Conservation (phyloP, 2,888 invertebrate species). For the Synergus japonicus region DNA sequence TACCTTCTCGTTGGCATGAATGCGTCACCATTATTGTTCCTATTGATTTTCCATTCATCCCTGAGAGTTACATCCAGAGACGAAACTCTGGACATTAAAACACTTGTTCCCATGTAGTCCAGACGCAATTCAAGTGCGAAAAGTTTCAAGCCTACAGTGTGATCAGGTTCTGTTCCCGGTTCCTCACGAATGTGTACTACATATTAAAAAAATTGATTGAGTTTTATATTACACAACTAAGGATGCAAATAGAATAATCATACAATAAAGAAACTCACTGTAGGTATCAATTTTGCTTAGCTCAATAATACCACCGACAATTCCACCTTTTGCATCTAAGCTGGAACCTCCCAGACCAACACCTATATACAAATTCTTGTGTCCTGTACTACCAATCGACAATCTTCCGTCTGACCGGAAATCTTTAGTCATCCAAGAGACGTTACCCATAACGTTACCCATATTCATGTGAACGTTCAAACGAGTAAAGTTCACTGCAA, state of each 20-base stretch:
- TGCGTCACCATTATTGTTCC: constrained; percentile 77
- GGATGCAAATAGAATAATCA: not conserved
- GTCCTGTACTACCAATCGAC: constrained; percentile 95
- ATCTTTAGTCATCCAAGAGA: constrained; percentile 95
- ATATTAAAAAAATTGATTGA: constrained; percentile 19
- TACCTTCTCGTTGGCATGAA: constrained; percentile 83
- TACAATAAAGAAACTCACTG: constrained; percentile 78
- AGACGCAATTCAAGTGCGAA: constrained; percentile 92
- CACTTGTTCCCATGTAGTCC: constrained; percentile 99
- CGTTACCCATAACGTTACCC: constrained; percentile 99
- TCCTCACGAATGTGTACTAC: constrained; percentile 93
- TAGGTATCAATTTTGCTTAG: constrained; percentile 93
- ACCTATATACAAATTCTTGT: constrained; percentile 94
- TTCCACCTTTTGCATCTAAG: constrained; percentile 97
- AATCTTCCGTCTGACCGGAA: constrained; percentile 94
- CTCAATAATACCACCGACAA: constrained; percentile 97
- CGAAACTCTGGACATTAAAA: constrained; percentile 93
- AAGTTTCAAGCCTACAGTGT: constrained; percentile 89
- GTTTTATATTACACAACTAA: not conserved
- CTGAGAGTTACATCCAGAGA: constrained; percentile 87
- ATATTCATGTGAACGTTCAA: constrained; percentile 99
- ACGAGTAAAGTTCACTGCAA: constrained; percentile 96
- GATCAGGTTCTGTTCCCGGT: constrained; percentile 92
- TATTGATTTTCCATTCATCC: constrained; percentile 91
- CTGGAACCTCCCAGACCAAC: constrained; percentile 93